Percentiles rank a stretch among this genome's conserved stretches.
Conservation (phyloP, 1,140 invertebrate genomes). For the Rhyzopertha dominica region DNA sequence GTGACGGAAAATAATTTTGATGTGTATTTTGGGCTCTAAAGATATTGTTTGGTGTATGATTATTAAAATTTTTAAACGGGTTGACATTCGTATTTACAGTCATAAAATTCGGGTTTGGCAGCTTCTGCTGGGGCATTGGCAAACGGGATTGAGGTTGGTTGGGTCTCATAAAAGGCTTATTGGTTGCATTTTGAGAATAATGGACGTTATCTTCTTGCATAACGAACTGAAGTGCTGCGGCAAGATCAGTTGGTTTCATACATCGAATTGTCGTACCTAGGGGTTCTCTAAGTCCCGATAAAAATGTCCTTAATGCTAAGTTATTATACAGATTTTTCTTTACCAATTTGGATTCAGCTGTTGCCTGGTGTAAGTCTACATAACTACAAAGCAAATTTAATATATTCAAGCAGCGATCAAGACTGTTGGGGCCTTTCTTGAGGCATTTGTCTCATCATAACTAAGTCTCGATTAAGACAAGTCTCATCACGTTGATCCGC, state of each 20-base stretch:
- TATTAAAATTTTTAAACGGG: too few species aligned
- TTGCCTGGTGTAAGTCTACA: constrained; percentile 10
- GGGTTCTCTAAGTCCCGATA: constrained; percentile 15
- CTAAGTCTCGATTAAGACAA: constrained; percentile 17
- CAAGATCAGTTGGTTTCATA: constrained; percentile 14
- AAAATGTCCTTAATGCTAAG: constrained; percentile 18
- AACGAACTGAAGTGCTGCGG: constrained; percentile 10
- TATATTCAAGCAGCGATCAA: constrained; percentile 13
- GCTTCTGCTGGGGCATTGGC: too few species aligned
- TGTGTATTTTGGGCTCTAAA: too few species aligned
- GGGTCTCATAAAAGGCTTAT: too few species aligned
- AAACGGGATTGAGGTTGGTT: too few species aligned
- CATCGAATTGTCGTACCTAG: constrained; percentile 13
- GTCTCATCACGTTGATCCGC: constrained; percentile 14
- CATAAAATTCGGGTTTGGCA: too few species aligned
- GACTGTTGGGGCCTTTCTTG: constrained; percentile 11
- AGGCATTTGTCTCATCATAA: constrained; percentile 12
- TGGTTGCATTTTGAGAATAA: constrained; percentile 20
- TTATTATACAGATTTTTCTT: constrained; percentile 15
- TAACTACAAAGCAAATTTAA: constrained; percentile 19
- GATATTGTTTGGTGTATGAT: too few species aligned
- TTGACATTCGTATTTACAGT: too few species aligned
- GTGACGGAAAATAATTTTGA: too few species aligned
- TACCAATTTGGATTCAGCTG: not conserved
- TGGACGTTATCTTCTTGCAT: constrained; percentile 14